Conservation (phyloP, 2,113 vertebrate genomes). For the Smithornis capensis region DNA sequence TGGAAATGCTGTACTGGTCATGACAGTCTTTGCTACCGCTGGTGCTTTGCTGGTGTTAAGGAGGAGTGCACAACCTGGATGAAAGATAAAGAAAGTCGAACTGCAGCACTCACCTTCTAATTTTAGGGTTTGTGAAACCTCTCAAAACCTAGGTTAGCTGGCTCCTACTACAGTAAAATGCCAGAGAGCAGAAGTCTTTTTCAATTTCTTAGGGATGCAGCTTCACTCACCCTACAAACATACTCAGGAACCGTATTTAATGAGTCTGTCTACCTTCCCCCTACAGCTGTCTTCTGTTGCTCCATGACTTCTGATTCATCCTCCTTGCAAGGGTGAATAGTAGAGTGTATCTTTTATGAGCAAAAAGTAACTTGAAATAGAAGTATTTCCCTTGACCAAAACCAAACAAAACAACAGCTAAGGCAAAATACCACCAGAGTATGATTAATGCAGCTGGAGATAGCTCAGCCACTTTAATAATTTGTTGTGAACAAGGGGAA, state of each 20-base stretch:
- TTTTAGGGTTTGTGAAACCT: neutral
- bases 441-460: neutral
- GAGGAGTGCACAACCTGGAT: conserved; percentile 77
- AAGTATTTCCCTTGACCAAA: neutral
- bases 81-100: conserved; percentile 12
- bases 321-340: neutral
- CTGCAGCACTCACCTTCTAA: neutral
- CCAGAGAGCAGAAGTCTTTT: neutral
- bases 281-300: neutral
- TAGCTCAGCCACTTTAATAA: neutral
- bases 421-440: neutral
- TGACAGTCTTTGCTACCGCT: conserved; percentile 66
- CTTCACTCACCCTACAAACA: neutral
- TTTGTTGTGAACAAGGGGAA: neutral
- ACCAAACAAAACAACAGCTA: neutral
- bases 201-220: neutral
- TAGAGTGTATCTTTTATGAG: neutral
- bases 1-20: conserved; percentile 86
- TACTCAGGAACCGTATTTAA: neutral
- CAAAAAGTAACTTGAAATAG: neutral
- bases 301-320: neutral
- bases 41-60: conserved; percentile 82
- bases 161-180: neutral
- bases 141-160: neutral
- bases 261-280: neutral